Evolutionary conservation across 2,113 vertebrate species (phyloP), one percentile per base, ranked within the genome.

Genomic region (Notarius quadriscutis): DNA sequence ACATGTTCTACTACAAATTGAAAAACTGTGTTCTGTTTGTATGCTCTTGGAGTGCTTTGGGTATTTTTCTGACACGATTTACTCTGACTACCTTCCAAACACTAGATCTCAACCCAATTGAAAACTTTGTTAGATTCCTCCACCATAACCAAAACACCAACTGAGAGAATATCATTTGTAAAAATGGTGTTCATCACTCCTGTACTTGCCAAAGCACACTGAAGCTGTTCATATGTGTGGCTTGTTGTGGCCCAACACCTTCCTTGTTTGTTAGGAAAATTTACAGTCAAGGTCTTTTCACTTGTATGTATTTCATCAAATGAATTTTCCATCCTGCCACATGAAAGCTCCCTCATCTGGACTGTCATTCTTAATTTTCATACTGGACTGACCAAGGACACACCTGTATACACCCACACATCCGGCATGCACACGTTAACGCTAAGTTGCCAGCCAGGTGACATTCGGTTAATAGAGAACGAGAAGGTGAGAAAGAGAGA

Each of bases 401-500:
- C 6, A 84, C 60, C 78, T 80, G 87, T 2, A 51, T 34, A 83
- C 53, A 87, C 69, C 27, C 60, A 82, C 51, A n/a, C 87, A 81
- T 62, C 57, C 10, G 18, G 1, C 85, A 75, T 51, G 41, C 65
- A 67, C 51, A 74, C 34, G 65, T 55, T 55, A 75, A 58, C 57
- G 79, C 58, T 12, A 17, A 81, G 53, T 25, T 11, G 25, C 72
- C 80, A 27, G 60, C 58, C 85, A 88, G 91, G 88, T 90, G 86
- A 84, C 34, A 72, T 81, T 84, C 62, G 25, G 83, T 88, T 85
- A 85, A 86, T 83, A 90, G n/a, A 84, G 27, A 89, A 88, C 82
- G 81, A 89, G 81, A 58, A 91, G 84, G 80, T 91, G 41, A 91
- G 88, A 92, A 89, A 91, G 88, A 87, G 81, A 81, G 84, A 87